These are phyloP conservation scores for Romanomermis culicivorax DNA, from an alignment of 2,888 invertebrate genomes.

Conservation along the genomic window DNA sequence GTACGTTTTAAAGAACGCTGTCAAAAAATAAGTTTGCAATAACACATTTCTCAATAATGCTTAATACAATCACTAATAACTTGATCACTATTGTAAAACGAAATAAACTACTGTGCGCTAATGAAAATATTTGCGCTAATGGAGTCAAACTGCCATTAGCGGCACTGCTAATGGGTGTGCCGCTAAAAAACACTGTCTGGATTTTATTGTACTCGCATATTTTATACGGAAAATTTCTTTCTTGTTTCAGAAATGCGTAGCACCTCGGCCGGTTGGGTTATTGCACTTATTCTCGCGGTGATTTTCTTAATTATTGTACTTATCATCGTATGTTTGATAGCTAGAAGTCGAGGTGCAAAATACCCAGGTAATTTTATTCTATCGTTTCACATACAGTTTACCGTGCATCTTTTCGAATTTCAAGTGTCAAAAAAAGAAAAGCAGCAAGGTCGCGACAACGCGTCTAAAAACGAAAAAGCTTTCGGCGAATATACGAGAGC, in stretches of 20 bases:
- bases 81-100: too few relatives aligned
- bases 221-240: too few relatives aligned
- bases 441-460: slow-evolving; percentile 56
- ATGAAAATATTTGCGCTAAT: too few relatives aligned
- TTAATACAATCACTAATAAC: too few relatives aligned
- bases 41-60: too few relatives aligned
- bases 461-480: slow-evolving; percentile 39
- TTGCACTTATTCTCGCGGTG: slow-evolving; percentile 83
- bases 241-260: too few relatives aligned
- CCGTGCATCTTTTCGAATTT: slow-evolving; percentile 9
- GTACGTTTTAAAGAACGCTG: too few relatives aligned
- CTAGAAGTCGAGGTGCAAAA: slow-evolving; percentile 87
- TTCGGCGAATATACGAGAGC: slow-evolving; percentile 52
- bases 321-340: slow-evolving; percentile 79
- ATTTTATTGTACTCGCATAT: slow-evolving; percentile 32
- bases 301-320: slow-evolving; percentile 75
- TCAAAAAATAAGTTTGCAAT: too few relatives aligned
- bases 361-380: slow-evolving; percentile 38
- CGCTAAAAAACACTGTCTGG: too few relatives aligned
- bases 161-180: too few relatives aligned
- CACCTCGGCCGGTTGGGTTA: slow-evolving; percentile 69
- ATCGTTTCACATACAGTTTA: not conserved
- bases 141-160: too few relatives aligned
- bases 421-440: slow-evolving; percentile 86
- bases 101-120: too few relatives aligned